Evolutionary conservation across 1,140 invertebrate species (phyloP).

Genomic region (Aphis craccivora): DNA sequence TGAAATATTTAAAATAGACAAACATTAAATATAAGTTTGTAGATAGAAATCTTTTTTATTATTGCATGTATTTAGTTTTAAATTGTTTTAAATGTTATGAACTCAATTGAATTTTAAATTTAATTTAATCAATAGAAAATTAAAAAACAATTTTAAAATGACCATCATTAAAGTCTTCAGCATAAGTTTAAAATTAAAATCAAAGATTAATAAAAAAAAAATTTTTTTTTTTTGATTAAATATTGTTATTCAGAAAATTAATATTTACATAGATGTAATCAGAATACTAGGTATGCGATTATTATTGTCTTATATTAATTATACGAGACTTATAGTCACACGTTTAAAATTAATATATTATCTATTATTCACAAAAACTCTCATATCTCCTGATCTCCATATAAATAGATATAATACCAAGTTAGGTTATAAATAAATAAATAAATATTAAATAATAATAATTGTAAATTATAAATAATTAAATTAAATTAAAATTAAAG

Average conservation of each 20-base stretch:
- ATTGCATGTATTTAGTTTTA: background rate
- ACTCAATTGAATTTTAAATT: background rate
- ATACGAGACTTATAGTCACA: background rate
- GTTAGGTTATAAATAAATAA: no score
- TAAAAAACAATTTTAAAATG: background rate
- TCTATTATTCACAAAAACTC: background rate
- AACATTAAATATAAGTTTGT: background rate
- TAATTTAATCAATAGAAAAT: background rate
- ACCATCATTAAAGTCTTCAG: conserved; percentile 24
- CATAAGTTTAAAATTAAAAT: background rate
- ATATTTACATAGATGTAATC: background rate
- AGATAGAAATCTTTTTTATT: background rate
- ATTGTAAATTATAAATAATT: no score
- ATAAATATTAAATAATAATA: no score
- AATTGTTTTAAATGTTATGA: background rate
- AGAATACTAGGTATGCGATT: background rate
- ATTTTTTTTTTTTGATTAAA: background rate
- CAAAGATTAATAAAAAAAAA: background rate
- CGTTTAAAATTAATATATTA: background rate
- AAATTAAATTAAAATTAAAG: no score
- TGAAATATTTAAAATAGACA: background rate
- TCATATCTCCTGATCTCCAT: no score
- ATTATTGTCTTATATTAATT: background rate
- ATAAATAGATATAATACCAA: background rate
- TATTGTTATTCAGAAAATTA: background rate